Conservation (phyloP, 2,888 invertebrate species). For the Rugalucina vietnamica region DNA sequence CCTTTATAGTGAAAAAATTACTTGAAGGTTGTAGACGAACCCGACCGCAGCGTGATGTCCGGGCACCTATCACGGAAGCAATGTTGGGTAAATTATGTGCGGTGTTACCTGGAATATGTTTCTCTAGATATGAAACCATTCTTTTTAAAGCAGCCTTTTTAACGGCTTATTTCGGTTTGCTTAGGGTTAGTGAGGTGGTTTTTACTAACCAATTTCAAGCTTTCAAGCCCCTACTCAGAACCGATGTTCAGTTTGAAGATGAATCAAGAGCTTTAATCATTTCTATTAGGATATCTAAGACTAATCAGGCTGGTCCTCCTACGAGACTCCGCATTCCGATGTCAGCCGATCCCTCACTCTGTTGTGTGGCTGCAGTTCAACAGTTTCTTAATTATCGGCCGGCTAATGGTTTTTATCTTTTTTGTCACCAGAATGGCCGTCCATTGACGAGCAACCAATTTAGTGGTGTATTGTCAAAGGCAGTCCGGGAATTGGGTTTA, state of each 20-base stretch:
- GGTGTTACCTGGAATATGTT: not conserved
- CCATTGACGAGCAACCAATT: conserved; percentile 9
- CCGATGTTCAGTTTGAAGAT: not conserved
- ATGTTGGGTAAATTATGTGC: not conserved
- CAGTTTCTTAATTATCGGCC: not conserved
- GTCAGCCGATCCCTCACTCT: not conserved
- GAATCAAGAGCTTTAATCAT: not conserved
- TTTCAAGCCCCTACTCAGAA: not conserved
- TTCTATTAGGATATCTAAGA: not conserved
- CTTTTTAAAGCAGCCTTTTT: conserved; percentile 1
- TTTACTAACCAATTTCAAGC: not conserved
- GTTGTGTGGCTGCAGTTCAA: not conserved
- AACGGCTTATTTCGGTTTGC: conserved; percentile 11
- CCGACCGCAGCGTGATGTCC: not conserved
- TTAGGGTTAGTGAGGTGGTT: conserved; percentile 16
- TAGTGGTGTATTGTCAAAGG: not conserved
- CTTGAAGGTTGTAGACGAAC: not conserved
- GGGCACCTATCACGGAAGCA: conserved; percentile 7
- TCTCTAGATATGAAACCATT: not conserved
- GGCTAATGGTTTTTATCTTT: not conserved
- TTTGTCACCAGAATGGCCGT: not conserved
- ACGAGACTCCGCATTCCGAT: not conserved
- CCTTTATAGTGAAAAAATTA: not conserved
- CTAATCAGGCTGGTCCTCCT: not conserved
- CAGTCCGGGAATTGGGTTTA: not conserved